Conservation (phyloP, 1,140 invertebrate species). For the Nixonia krombeini region DNA sequence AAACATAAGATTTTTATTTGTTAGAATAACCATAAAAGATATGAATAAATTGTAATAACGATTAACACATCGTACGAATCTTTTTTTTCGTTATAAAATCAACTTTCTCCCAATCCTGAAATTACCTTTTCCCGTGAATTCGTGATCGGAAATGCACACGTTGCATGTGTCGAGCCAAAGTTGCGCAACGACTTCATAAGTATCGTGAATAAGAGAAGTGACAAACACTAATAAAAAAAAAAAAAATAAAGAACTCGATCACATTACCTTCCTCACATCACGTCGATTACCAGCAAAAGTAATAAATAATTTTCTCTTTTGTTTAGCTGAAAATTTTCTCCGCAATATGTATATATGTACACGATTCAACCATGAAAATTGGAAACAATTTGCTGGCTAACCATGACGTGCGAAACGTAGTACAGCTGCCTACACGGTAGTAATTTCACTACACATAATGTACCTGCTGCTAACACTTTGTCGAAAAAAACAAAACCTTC, state of each 20-base stretch:
- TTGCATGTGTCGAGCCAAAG: constrained; percentile 55
- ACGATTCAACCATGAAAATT: background rate
- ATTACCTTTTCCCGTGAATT: constrained; percentile 17
- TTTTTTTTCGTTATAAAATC: constrained; percentile 7
- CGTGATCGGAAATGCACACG: constrained; percentile 28
- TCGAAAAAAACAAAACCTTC: constrained; percentile 1
- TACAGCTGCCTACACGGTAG: constrained; percentile 35
- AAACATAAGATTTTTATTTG: constrained; percentile 34
- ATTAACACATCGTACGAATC: constrained; percentile 57
- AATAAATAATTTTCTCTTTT: background rate
- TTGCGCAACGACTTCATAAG: constrained; percentile 39
- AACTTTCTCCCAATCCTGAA: constrained; percentile 2
- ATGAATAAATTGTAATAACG: constrained; percentile 61
- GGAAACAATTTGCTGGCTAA: background rate
- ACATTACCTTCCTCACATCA: constrained; percentile 32
- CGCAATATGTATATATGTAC: background rate
- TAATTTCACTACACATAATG: constrained; percentile 21
- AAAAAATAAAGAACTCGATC: constrained; percentile 33
- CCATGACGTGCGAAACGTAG: constrained; percentile 22
- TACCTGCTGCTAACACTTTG: constrained; percentile 15
- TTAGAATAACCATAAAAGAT: constrained; percentile 54
- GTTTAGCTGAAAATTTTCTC: background rate
- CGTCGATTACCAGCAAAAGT: constrained; percentile 8
- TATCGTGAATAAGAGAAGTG: constrained; percentile 30
- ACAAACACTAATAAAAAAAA: constrained; percentile 6